A percentile compares a stretch with the other conserved stretches of the same genome.
phyloP scores from a whole-genome alignment of 2,888 invertebrate genomes.

The Mechanitis mazaeus region DNA sequence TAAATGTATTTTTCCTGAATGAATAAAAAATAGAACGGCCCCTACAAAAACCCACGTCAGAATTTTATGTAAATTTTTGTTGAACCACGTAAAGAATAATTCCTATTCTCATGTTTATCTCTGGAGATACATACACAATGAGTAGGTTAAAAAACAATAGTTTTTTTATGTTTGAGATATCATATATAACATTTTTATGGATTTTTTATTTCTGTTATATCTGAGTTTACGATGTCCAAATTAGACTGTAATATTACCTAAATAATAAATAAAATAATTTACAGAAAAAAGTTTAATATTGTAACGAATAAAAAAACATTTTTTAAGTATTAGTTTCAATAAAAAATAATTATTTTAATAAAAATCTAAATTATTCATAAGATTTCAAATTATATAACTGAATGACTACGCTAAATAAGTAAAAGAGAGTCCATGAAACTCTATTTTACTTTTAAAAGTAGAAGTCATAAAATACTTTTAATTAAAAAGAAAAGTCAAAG shows the following conservation, averaged over 20 bases:
- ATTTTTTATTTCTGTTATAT: background rate
- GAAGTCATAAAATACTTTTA: slow-evolving; percentile 61
- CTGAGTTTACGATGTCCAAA: no score
- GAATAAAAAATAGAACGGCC: slow-evolving; percentile 27
- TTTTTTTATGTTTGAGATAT: slow-evolving; percentile 6
- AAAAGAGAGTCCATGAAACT: slow-evolving; percentile 32
- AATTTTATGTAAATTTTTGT: slow-evolving; percentile 21
- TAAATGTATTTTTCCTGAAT: slow-evolving; percentile 22
- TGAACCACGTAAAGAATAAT: slow-evolving; percentile 19
- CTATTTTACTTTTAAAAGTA: slow-evolving; percentile 45
- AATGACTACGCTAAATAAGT: slow-evolving; percentile 1
- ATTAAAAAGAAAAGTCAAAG: slow-evolving; percentile 62
- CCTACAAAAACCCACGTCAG: slow-evolving; percentile 19
- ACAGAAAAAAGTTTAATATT: no score
- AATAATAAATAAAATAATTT: background rate
- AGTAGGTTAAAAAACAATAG: slow-evolving; percentile 19
- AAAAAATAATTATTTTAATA: no score
- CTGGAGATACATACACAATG: slow-evolving; percentile 26
- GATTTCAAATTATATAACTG: no score
- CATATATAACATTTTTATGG: background rate
- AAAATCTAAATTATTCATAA: no score
- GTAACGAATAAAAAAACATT: no score
- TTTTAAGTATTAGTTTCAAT: no score
- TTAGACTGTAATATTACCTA: background rate
- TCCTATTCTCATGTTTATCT: slow-evolving; percentile 22